Percentiles rank a stretch among this genome's conserved stretches.
These are phyloP conservation scores for Carassius gibelio DNA, from an alignment of 2,113 vertebrate genomes.

Conservation along the genomic window DNA sequence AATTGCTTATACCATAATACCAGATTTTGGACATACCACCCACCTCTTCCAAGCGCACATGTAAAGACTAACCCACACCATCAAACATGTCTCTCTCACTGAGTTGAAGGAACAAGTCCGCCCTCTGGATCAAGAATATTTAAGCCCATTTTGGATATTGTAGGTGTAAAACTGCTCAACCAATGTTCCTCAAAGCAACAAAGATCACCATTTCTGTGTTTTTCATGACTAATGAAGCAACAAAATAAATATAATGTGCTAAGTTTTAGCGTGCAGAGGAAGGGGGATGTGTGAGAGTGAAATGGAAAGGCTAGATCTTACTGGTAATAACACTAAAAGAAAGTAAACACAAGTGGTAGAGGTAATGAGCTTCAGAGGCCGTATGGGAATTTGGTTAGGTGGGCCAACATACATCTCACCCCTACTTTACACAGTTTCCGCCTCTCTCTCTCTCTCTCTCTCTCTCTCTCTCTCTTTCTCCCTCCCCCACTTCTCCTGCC, in stretches of 20 bases:
- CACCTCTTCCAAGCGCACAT: slow-evolving; percentile 10
- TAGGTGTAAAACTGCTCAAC: slow-evolving; percentile 14
- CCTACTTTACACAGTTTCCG: slow-evolving; percentile 34
- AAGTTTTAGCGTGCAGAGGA: neutral
- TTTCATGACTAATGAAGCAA: neutral
- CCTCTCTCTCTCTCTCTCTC: slow-evolving; percentile 39
- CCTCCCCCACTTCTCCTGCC: slow-evolving; percentile 34
- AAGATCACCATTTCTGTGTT: neutral
- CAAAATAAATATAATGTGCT: neutral
- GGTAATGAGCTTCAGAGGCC: slow-evolving; percentile 54
- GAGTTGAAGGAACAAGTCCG: neutral
- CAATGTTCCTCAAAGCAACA: neutral
- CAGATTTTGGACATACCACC: neutral
- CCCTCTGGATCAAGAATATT: neutral
- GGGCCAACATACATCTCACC: slow-evolving; percentile 54
- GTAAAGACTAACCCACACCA: neutral
- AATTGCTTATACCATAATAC: neutral
- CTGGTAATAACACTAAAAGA: slow-evolving; percentile 57
- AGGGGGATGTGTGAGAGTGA: slow-evolving; percentile 11
- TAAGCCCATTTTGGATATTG: neutral
- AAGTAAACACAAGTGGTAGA: slow-evolving; percentile 50
- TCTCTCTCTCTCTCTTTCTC: slow-evolving; percentile 22
- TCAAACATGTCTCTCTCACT: neutral
- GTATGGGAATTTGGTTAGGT: slow-evolving; percentile 52
- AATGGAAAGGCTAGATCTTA: slow-evolving; percentile 49